A percentile compares a stretch with the other conserved stretches of the same genome.
Conservation (phyloP, 2,888 invertebrate genomes). For the Tridacna crocea region DNA sequence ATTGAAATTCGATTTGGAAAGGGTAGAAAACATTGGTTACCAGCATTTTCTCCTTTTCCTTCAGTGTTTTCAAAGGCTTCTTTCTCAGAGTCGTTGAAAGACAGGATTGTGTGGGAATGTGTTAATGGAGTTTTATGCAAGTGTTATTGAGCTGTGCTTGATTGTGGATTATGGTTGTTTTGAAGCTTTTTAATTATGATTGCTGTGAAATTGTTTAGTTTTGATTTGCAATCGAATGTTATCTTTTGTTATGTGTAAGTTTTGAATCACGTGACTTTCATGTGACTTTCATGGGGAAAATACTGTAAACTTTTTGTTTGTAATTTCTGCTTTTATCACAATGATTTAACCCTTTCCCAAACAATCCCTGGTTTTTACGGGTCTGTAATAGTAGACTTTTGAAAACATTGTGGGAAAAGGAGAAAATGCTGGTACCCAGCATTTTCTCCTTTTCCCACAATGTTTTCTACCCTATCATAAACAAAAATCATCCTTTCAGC, state of each 20-base stretch:
- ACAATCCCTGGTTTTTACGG: background rate
- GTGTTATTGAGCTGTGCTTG: background rate
- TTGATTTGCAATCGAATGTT: background rate
- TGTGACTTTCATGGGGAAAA: background rate
- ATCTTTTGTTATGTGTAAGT: background rate
- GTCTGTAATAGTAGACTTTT: background rate
- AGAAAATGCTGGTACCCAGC: background rate
- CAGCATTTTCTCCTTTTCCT: background rate
- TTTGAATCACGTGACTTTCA: background rate
- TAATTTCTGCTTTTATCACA: too few relatives aligned
- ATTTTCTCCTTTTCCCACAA: too few relatives aligned
- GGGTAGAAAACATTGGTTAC: background rate
- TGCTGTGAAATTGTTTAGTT: background rate
- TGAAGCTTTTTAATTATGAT: background rate
- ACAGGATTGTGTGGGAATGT: background rate
- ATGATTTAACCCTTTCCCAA: background rate
- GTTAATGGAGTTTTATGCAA: background rate
- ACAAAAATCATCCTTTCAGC: background rate
- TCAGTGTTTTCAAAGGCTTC: too few relatives aligned
- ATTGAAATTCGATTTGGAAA: background rate
- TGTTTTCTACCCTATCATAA: background rate
- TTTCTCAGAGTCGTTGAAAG: too few relatives aligned
- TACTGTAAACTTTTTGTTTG: too few relatives aligned
- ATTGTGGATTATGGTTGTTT: background rate
- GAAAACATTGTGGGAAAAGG: too few relatives aligned